Evolutionary conservation across 2,888 invertebrate genomes (phyloP), one percentile per base, ranked within the genome.

Genomic region (Euplexia lucipara): DNA sequence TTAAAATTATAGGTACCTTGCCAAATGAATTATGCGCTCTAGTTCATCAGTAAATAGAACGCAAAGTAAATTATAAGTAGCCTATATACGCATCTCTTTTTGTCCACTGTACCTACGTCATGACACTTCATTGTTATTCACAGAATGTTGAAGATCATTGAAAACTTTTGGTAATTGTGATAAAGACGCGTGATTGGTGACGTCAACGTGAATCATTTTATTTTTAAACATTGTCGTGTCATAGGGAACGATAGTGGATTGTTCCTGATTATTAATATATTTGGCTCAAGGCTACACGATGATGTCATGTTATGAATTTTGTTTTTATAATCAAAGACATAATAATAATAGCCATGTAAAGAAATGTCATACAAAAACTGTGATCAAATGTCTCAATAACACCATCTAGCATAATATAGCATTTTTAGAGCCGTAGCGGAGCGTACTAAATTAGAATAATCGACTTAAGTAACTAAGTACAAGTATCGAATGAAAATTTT

Each of bases 121-220:
- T 18, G 3, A 32, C 0, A 18, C n/a, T 26, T 16, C 20, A 45
- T 72, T 75, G 35, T 64, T 68, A 68, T 77, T 72, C 67, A 48
- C 32, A n/a, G 10, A 49, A 68, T 58, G 78, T 61, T 66, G 53
- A 66, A 66, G 62, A 60, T 71, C 66, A 63, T 57, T 54, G 49
- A 34, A 54, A 71, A 45, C 41, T 16, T 56, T 34, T 44, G 51
- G 51, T 44, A 48, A 39, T 71, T 57, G 18, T 58, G 60, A 54
- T 56, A 61, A 58, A 59, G 56, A 47, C 16, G 45, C 37, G 22
- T 47, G 22, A 30, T 41, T 32, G 10, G 35, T 75, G 65, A 71
- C 57, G 77, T 12, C 16, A 20, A 8, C 8, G 14, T 67, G 67
- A 67, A 34, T 77, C 63, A 64, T 41, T 20, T 41, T 18, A 14